Base-by-base conservation (phyloP, 2,113 vertebrate species). In the Ciconia maguari region DNA sequence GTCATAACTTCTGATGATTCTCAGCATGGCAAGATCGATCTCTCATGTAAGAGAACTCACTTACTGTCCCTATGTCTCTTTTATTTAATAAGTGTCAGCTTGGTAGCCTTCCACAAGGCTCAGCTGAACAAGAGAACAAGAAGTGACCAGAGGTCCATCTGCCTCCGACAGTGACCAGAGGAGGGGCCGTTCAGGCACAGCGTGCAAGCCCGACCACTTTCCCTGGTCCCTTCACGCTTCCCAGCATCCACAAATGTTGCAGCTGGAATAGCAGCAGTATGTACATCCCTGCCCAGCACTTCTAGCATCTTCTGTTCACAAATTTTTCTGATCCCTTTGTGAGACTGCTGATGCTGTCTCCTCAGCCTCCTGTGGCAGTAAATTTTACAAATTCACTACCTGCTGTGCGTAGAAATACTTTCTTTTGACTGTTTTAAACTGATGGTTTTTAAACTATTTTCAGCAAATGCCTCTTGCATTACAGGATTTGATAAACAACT, bases 401-500 rank as follows among this genome's bases (percentile, higher is more conserved):
- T 83, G 84, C 74, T 93, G 87, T 87, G 84, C 36, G 27, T 19
- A 94, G 55, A 91, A 89, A 70, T 84, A 55, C 57, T 95, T 94
- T 78, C 51, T 90, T 87, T 76, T 64, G 52, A 38, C 57, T 68
- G 17, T 87, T 92, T 75, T 84, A 79, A 88, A 51, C 13, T 22
- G 29, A 32, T 25, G 10, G 4, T 71, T 95, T 95, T 60, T 25
- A 84, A 95, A 36, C 55, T 71, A 62, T 20, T 49, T 95, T 71
- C 77, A 91, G 38, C 29, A 48, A 92, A 66, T 71, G 16, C 16
- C 20, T 94, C 57, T 81, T 78, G 17, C 18, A 15, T 75, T 89
- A 60, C 29, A 79, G 29, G n/a, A 68, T 89, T 87, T 68, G 48
- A 48, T 82, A 93, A 91, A 70, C 27, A 78, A 32, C 18, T 78